These are phyloP conservation scores for Acanthosepion lycidas DNA, from an alignment of 2,888 invertebrate genomes.

Conservation along the genomic window DNA sequence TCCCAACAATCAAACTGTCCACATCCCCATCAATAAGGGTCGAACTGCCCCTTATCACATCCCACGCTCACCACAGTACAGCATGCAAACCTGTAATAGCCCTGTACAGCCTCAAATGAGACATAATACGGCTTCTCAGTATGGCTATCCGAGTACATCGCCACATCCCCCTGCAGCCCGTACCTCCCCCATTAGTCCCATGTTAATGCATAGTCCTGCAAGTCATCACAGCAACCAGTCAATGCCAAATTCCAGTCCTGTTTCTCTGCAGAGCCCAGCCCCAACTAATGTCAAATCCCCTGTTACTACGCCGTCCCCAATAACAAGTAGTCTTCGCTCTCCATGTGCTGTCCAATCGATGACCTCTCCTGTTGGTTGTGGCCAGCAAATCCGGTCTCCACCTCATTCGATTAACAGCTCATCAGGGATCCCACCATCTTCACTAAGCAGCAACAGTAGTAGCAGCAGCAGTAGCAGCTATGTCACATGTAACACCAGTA, in stretches of 20 bases:
- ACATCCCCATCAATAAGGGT: conserved; percentile 65
- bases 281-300: conserved; percentile 51
- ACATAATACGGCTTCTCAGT: conserved; percentile 49
- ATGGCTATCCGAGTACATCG: conserved; percentile 50
- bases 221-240: conserved; percentile 68
- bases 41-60: conserved; percentile 68
- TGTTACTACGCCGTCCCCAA: conserved; percentile 58
- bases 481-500: conserved; percentile 51
- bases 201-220: conserved; percentile 63
- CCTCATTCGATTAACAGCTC: conserved; percentile 57
- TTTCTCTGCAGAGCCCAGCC: conserved; percentile 67
- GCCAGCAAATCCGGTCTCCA: conserved; percentile 58
- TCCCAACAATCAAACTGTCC: conserved; percentile 66
- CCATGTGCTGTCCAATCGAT: conserved; percentile 60
- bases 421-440: conserved; percentile 50
- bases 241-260: conserved; percentile 66
- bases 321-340: conserved; percentile 60
- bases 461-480: conserved; percentile 41
- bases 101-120: conserved; percentile 48
- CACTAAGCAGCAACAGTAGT: conserved; percentile 41
- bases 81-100: conserved; percentile 45
- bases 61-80: conserved; percentile 56
- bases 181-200: conserved; percentile 67
- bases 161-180: conserved; percentile 54
- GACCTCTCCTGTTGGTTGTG: conserved; percentile 54